Conservation (phyloP, 1,140 invertebrate genomes). For the Monomorium pharaonis region DNA sequence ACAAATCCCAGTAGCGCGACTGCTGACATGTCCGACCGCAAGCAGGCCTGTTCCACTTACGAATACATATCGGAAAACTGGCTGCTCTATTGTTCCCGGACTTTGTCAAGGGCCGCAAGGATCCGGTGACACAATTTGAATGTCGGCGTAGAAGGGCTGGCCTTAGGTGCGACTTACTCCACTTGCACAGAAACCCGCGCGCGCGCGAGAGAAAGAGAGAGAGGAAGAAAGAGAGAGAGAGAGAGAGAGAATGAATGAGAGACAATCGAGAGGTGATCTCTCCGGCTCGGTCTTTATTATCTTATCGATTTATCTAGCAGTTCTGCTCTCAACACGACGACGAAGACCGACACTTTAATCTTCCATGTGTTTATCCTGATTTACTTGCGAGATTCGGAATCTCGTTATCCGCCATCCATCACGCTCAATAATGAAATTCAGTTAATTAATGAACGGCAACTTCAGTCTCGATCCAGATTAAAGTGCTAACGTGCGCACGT, state of each 20-base stretch:
- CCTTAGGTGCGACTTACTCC: background rate
- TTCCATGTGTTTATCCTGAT: background rate
- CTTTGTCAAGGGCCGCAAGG: background rate
- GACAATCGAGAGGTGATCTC: background rate
- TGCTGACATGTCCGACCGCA: constrained; percentile 9
- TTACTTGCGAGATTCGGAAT: background rate
- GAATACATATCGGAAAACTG: constrained; percentile 11
- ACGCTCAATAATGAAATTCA: background rate
- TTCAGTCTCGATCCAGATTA: background rate
- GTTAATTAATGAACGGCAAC: constrained; percentile 11
- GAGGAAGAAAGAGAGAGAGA: too few relatives aligned
- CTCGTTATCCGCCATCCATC: constrained; percentile 24
- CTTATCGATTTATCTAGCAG: background rate
- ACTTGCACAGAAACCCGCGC: too few relatives aligned
- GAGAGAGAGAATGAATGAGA: too few relatives aligned
- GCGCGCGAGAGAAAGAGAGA: too few relatives aligned
- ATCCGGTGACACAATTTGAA: constrained; percentile 1
- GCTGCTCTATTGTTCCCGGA: background rate
- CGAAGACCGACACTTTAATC: background rate
- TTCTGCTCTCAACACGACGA: background rate
- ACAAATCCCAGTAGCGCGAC: constrained; percentile 17
- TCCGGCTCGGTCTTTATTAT: background rate
- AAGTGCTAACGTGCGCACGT: background rate
- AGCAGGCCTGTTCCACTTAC: constrained; percentile 28
- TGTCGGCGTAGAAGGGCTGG: background rate